A percentile compares a stretch with the other conserved stretches of the same genome.
These are phyloP conservation scores for Parnassius orleans DNA, from an alignment of 2,888 invertebrate genomes.

Conservation along the genomic window DNA sequence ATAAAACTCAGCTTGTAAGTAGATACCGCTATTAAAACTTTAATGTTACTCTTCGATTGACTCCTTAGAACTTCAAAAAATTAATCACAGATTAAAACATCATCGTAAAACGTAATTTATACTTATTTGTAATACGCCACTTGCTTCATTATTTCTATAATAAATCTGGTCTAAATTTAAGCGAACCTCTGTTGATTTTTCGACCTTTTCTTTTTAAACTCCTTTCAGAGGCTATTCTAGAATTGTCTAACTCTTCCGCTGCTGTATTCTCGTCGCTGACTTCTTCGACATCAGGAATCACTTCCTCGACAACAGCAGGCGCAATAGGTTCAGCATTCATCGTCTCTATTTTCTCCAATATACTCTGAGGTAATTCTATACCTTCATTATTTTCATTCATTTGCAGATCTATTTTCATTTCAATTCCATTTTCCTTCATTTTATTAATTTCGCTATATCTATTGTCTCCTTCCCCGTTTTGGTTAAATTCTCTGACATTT, in stretches of 20 bases:
- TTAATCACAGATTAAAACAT: neutral
- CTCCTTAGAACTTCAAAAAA: neutral
- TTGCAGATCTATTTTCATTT: constrained; percentile 10
- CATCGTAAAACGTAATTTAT: constrained; percentile 8
- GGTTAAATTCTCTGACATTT: constrained; percentile 34
- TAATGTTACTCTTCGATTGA: no score
- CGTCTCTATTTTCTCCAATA: constrained; percentile 20
- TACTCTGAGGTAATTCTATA: constrained; percentile 3
- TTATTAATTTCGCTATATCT: constrained; percentile 34
- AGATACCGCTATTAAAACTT: no score
- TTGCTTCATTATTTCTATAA: constrained; percentile 29
- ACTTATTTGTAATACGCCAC: constrained; percentile 2
- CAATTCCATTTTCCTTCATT: neutral
- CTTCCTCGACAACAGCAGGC: constrained; percentile 27
- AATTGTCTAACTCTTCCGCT: constrained; percentile 32
- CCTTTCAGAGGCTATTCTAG: constrained; percentile 56
- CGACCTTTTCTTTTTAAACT: constrained; percentile 49
- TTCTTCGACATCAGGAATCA: constrained; percentile 25
- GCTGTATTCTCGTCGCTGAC: constrained; percentile 26
- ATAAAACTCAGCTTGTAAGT: no score
- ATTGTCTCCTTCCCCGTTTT: constrained; percentile 33
- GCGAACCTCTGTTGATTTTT: constrained; percentile 47
- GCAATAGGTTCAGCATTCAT: constrained; percentile 23
- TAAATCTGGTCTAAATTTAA: constrained; percentile 54
- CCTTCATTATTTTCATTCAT: constrained; percentile 13